phyloP scores from a whole-genome alignment of 2,888 invertebrate genomes.

The Drosophila gaucha region DNA sequence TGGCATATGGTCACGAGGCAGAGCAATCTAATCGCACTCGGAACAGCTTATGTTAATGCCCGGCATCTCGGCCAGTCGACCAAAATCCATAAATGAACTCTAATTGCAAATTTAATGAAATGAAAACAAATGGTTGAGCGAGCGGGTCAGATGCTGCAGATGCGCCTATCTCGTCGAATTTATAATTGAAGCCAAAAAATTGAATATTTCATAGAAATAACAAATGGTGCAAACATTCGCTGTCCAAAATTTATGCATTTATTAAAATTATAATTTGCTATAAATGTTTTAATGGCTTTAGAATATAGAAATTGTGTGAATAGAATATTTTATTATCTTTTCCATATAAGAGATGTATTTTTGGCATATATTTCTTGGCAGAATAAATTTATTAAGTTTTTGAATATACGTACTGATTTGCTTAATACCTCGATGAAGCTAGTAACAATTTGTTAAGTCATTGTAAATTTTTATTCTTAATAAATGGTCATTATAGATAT shows the following conservation, averaged over 20 bases:
- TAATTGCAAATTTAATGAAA: conserved; percentile 73
- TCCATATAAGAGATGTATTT: too few species aligned
- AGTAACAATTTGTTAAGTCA: too few species aligned
- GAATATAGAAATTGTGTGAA: background rate
- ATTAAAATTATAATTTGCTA: conserved; percentile 19
- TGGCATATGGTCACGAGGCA: conserved; percentile 27
- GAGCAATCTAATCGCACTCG: conserved; percentile 51
- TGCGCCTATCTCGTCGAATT: conserved; percentile 22
- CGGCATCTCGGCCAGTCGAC: conserved; percentile 30
- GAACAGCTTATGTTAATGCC: conserved; percentile 61
- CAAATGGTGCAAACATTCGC: conserved; percentile 10
- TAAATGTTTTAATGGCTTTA: conserved; percentile 13
- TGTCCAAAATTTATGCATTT: conserved; percentile 22
- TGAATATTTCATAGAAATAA: conserved; percentile 7
- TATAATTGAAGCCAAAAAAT: conserved; percentile 13
- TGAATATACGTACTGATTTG: too few species aligned
- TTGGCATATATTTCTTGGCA: too few species aligned
- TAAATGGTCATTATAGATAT: too few species aligned
- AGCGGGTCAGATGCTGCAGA: conserved; percentile 5
- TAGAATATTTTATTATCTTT: background rate
- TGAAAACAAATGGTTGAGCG: conserved; percentile 58
- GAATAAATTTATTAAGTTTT: too few species aligned
- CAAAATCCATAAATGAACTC: conserved; percentile 59
- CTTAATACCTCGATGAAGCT: too few species aligned
- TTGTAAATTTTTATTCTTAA: too few species aligned